Conservation (phyloP, 2,113 vertebrate genomes). For the Cacatua alba region DNA sequence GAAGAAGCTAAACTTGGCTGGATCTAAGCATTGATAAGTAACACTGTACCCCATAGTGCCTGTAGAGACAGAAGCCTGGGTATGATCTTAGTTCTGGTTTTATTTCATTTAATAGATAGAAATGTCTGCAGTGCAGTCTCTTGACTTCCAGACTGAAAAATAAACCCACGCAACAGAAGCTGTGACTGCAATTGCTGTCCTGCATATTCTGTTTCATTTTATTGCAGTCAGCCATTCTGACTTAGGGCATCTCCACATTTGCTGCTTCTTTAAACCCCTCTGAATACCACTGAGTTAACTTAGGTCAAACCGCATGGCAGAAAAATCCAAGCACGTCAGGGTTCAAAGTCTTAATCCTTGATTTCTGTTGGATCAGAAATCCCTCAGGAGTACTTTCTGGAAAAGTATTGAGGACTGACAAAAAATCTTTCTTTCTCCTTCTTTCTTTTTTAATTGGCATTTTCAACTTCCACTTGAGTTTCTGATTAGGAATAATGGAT, state of each 20-base stretch:
- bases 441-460: neutral
- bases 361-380: neutral
- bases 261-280: neutral
- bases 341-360: neutral
- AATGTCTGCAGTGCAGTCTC: neutral
- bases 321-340: neutral
- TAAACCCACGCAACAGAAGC: neutral
- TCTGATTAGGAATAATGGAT: neutral
- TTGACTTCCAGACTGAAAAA: neutral
- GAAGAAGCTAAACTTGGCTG: neutral
- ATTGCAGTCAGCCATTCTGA: neutral
- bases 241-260: neutral
- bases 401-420: neutral
- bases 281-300: neutral
- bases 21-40: neutral
- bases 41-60: neutral
- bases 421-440: neutral
- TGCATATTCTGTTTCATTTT: neutral
- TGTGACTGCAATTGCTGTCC: neutral
- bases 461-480: neutral
- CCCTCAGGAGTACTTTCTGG: neutral
- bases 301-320: neutral
- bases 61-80: neutral
- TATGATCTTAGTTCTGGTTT: neutral
- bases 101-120: neutral